Evolutionary conservation across 2,888 invertebrate species (phyloP).

Genomic region (Drosophila leonis): DNA sequence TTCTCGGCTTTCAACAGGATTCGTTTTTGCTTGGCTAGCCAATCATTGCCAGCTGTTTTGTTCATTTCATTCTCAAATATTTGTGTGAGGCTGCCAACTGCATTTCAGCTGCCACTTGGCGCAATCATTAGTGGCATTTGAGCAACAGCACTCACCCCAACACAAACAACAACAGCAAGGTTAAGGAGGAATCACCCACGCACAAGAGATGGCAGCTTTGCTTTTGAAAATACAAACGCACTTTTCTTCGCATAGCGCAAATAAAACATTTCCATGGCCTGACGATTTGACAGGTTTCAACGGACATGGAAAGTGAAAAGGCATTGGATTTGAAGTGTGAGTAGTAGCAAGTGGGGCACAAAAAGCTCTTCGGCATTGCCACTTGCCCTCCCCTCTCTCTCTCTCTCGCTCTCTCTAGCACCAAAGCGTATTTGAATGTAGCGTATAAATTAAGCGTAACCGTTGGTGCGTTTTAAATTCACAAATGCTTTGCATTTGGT

Average conservation of each 20-base stretch:
- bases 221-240: slow-evolving; percentile 38
- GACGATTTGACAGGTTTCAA: slow-evolving; percentile 60
- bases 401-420: not conserved
- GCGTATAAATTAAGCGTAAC: slow-evolving; percentile 62
- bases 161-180: slow-evolving; percentile 5
- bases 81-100: slow-evolving; percentile 29
- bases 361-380: slow-evolving; percentile 49
- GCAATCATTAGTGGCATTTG: slow-evolving; percentile 51
- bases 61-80: not conserved
- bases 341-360: slow-evolving; percentile 1
- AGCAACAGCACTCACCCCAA: slow-evolving; percentile 22
- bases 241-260: slow-evolving; percentile 20
- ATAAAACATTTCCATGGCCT: slow-evolving; percentile 50
- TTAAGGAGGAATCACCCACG: slow-evolving; percentile 22
- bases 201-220: slow-evolving; percentile 12
- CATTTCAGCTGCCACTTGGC: slow-evolving; percentile 43
- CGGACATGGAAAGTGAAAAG: slow-evolving; percentile 31
- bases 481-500: slow-evolving; percentile 44
- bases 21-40: not conserved
- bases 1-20: not conserved
- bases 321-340: slow-evolving; percentile 1
- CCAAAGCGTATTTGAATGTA: slow-evolving; percentile 1
- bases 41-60: slow-evolving; percentile 16
- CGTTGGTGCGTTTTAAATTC: slow-evolving; percentile 53
- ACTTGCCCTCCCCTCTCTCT: not conserved